Evolutionary conservation across 2,113 vertebrate species (phyloP), one percentile per base, ranked within the genome.

Genomic region (Dicentrarchus labrax): DNA sequence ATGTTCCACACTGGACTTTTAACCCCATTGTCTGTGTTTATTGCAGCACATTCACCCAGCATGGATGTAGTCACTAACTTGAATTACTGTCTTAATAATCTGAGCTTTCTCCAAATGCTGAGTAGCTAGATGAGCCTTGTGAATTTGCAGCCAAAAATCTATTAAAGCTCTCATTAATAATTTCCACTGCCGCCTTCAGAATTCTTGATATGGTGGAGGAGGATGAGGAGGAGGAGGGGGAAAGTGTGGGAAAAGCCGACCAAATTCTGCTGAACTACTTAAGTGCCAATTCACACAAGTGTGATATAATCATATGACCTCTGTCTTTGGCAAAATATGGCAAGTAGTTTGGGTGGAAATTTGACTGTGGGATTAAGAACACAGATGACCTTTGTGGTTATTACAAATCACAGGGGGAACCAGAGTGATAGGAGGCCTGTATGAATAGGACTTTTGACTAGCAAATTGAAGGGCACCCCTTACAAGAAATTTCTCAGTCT

Each of bases 101-200:
- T 65, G 38, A 77, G 38, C 59, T 54, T 66, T 41, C 38, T 74
- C 80, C 69, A 84, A 88, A 85, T 83, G 85, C 84, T 71, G 85
- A 73, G 79, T 83, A 30, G 78, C 76, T 62, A 6, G 72, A 88
- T 30, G 76, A 88, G 76, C 53, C 67, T 57, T 67, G n/a, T 78
- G 61, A 87, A 82, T 78, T 64, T 66, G 30, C 76, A 80, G 86
- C 83, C 59, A 82, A 82, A 85, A 86, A 76, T 59, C 79, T 68
- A 72, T 88, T 76, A 77, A 78, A 86, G 77, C 22, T 56, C 51
- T 85, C 51, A 82, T 83, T 84, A 89, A 92, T 86, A 81, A 92
- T 76, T 84, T 84, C 69, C 53, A 53, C 83, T 47, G 78, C 76
- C 85, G 82, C 54, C 54, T 50, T 82, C 61, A 82, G 73, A 60